These are phyloP conservation scores for Silurus asotus DNA, from an alignment of 2,113 vertebrate species.

Conservation along the genomic window DNA sequence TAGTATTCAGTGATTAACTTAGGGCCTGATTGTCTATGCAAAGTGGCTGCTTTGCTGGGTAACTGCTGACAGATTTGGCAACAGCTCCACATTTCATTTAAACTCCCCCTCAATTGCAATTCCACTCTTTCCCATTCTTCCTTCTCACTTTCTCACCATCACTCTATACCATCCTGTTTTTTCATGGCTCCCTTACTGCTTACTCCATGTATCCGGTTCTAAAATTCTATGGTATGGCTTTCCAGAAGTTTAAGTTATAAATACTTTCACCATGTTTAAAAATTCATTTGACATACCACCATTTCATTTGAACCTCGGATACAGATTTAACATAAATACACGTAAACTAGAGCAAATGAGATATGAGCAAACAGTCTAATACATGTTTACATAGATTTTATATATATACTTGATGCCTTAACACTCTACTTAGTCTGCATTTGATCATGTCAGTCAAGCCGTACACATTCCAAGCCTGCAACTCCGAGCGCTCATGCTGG, in stretches of 20 bases:
- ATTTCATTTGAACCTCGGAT: background rate
- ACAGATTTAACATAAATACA: slow-evolving; percentile 4
- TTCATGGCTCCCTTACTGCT: slow-evolving; percentile 56
- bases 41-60: slow-evolving; percentile 55
- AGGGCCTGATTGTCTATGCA: slow-evolving; percentile 48
- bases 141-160: slow-evolving; percentile 18
- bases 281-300: background rate
- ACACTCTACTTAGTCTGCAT: background rate
- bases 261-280: slow-evolving; percentile 37
- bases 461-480: slow-evolving; percentile 26
- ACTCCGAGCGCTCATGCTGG: background rate
- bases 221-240: slow-evolving; percentile 29
- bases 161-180: background rate
- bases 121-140: background rate
- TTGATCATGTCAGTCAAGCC: slow-evolving; percentile 10
- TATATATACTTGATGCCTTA: slow-evolving; percentile 5
- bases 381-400: background rate
- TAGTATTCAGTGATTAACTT: slow-evolving; percentile 46
- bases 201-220: slow-evolving; percentile 51
- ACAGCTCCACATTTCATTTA: slow-evolving; percentile 39
- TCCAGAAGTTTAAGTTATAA: slow-evolving; percentile 46
- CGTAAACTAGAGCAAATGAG: background rate
- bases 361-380: background rate
- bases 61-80: slow-evolving; percentile 55
- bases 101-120: slow-evolving; percentile 9